A percentile compares a stretch with the other conserved stretches of the same genome.
Conservation (phyloP, 2,113 vertebrate genomes). For the Paramormyrops kingsleyae region DNA sequence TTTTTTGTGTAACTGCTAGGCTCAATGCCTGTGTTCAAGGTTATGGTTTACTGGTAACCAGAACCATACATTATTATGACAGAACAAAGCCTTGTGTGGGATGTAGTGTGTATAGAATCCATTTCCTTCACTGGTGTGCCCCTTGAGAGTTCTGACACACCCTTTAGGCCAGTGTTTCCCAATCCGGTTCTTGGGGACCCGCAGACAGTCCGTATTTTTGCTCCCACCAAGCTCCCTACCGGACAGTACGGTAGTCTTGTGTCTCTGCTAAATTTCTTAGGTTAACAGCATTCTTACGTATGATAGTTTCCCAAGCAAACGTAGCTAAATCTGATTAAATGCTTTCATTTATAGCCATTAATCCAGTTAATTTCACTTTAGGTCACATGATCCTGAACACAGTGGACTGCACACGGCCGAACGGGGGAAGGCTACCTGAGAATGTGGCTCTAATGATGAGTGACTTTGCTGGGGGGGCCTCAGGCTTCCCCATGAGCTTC, state of each 20-base stretch:
- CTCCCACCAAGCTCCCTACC: neutral
- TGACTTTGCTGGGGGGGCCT: constrained; percentile 72
- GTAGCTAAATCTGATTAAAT: neutral
- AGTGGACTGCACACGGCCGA: constrained; percentile 43
- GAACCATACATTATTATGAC: neutral
- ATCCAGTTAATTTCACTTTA: constrained; percentile 25
- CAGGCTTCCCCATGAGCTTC: constrained; percentile 75
- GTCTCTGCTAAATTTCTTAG: neutral
- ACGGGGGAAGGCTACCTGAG: constrained; percentile 59
- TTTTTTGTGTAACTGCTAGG: no score
- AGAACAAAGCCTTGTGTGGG: neutral
- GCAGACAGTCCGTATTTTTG: neutral
- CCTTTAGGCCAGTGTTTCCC: neutral
- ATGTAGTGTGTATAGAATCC: neutral
- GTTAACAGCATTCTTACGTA: neutral
- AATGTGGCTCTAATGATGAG: constrained; percentile 68
- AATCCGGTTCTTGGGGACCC: neutral
- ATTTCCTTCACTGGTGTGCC: neutral
- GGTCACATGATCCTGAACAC: constrained; percentile 62
- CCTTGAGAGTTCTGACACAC: neutral
- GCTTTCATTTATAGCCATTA: neutral
- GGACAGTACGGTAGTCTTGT: neutral
- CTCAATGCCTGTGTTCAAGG: neutral
- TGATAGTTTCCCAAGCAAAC: neutral
- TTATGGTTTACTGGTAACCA: neutral